These are phyloP conservation scores for Sipha flava DNA, from an alignment of 1,140 invertebrate species.

Conservation along the genomic window DNA sequence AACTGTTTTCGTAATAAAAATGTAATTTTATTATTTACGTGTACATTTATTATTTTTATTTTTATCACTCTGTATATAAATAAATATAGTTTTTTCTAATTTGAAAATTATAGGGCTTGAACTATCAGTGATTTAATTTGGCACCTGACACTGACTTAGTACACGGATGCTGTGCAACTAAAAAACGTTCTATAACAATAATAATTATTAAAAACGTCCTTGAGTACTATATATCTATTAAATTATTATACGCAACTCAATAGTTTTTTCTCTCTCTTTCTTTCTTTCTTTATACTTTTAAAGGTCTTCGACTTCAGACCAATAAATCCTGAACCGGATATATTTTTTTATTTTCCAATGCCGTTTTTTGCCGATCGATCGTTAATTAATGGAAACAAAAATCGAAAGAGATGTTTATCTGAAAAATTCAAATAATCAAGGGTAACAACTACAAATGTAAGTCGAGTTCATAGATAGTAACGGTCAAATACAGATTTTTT, in stretches of 20 bases:
- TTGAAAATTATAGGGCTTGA: not conserved
- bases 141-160: not conserved
- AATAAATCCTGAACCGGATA: conserved; percentile 31
- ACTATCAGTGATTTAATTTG: not conserved
- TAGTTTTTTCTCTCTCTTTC: not conserved
- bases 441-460: too few species aligned
- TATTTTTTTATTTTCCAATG: conserved; percentile 7
- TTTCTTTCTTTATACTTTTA: not conserved
- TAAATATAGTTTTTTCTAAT: not conserved
- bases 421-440: not conserved
- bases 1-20: too few species aligned
- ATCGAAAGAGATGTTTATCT: not conserved
- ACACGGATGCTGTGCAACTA: not conserved
- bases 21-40: too few species aligned
- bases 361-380: not conserved
- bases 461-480: too few species aligned
- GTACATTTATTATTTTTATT: not conserved
- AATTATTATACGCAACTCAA: conserved; percentile 3
- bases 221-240: conserved; percentile 1
- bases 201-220: conserved; percentile 8
- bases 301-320: conserved; percentile 21
- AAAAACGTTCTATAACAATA: not conserved
- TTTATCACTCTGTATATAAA: not conserved
- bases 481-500: too few species aligned
- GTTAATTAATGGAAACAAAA: conserved; percentile 12